Base-by-base conservation (phyloP, 2,113 vertebrate genomes). In the Microcebus tavaratra region DNA sequence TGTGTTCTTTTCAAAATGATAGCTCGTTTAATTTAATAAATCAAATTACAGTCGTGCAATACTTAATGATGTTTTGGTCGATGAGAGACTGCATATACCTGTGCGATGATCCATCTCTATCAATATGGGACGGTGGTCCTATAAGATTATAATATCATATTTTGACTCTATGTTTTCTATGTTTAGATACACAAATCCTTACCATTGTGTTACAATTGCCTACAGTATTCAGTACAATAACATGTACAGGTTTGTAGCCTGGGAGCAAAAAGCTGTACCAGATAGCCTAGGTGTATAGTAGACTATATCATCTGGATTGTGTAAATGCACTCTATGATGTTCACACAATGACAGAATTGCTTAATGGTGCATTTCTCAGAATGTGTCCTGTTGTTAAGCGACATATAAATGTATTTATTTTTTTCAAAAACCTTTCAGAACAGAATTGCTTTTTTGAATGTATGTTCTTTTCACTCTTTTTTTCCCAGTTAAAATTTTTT, bases 11-110 rank as follows among this genome's bases (percentile, higher is more conserved):
- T 70, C 48, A 50, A 21, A 94, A 67, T 75, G 42, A 36, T 50
- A 45, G 25, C 76, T 90, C 82, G 68, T 87, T 59, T 85, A 67
- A 68, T 92, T 94, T 84, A 96, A 76, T 57, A 90, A 86, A 55
- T 83, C 8, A 70, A 42, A 70, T 18, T 59, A 70, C 20, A 70
- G 18, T 70, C 68, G 21, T 20, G 2, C 20, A 10, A 15, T 36
- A 36, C 68, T 36, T 70, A 36, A 70, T 23, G n/a, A 70, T 36
- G 20, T 36, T 70, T 70, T 10, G 18, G 68, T 36, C n/a, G 36
- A 21, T 20, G 20, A 23, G 18, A 18, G 20, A 36, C 20, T 70
- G 18, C 18, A 21, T 20, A 36, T 36, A 36, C 20, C 68, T 70
- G 10, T 11, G n/a, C 9, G 15, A n/a, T 36, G 68, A n/a, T 36